Conservation (phyloP, 2,113 vertebrate species). For the Pica pica region DNA sequence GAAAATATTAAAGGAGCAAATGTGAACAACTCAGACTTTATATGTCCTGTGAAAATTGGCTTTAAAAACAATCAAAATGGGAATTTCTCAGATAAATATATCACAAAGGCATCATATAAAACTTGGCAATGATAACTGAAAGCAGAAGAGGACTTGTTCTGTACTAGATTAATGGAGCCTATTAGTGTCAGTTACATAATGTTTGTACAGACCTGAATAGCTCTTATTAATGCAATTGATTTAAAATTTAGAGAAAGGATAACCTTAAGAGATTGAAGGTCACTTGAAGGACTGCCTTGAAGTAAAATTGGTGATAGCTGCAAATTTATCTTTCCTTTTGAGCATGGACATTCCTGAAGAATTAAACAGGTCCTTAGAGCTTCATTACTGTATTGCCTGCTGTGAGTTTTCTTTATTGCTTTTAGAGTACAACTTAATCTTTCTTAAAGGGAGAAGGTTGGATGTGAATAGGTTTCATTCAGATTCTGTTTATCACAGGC, state of each 20-base stretch:
- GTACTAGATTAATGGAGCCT: background rate
- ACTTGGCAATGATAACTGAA: background rate
- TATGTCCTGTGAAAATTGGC: background rate
- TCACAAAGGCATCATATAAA: background rate
- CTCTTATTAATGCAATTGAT: background rate
- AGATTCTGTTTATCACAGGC: background rate
- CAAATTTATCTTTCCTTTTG: background rate
- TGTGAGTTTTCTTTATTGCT: background rate
- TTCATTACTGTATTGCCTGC: background rate
- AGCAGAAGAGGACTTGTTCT: background rate
- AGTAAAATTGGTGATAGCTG: background rate
- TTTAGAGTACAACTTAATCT: background rate
- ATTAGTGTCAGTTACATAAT: background rate
- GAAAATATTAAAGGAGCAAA: background rate
- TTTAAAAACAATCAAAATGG: background rate
- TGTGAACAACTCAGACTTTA: background rate
- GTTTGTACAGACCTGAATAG: background rate
- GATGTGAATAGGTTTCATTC: background rate
- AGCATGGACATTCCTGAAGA: background rate
- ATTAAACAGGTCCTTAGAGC: background rate
- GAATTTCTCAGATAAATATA: background rate
- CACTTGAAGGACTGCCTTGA: background rate
- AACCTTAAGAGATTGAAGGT: background rate
- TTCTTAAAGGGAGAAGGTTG: background rate
- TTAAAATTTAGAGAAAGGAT: background rate